Base-by-base conservation (phyloP, 2,797 vertebrate genomes). In the Geotrypetes seraphini region DNA sequence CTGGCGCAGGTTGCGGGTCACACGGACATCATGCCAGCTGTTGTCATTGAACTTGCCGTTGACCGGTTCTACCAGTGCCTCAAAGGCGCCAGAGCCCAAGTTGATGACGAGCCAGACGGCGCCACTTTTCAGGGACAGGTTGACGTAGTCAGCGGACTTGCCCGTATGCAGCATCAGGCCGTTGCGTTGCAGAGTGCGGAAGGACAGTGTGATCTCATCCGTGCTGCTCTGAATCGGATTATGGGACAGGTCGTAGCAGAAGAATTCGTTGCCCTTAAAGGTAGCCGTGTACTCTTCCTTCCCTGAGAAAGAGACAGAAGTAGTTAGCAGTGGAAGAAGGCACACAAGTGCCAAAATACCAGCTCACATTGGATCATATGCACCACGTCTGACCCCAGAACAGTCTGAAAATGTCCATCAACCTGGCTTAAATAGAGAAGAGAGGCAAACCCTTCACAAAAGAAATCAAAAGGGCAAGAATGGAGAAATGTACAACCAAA, bases 101-200 rank as follows among this genome's bases (percentile, higher is more conserved):
- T 97, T 97, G 79, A 97, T 92, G 73, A 97, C 91, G 38, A 96
- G 80, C 83, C 91, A 95, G 32, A 97, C 86, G 1, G 92, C 92
- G 2, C 94, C 94, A 0, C 85, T 84, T 69, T 90, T 90, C 54
- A 97, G 83, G n/a, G 92, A 96, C 40, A 97, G 84, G 79, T 95
- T 93, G 67, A 96, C 88, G 21, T 95, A 96, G 69, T 96, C 94
- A 0, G 90, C 89, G 0, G 92, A 89, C 46, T 84, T 89, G 33
- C 93, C 92, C 0, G 92, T 96, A 83, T 97, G 93, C 14, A 97
- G 86, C 72, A 97, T 88, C 27, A 97, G 81, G 42, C 92, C 91
- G 2, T 95, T 89, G 51, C 92, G 85, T 70, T 96, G 93, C 54
- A 82, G 76, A 2, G 93, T 97, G 21, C 89, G 88, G 74, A 97